Evolutionary conservation across 1,140 invertebrate species (phyloP).

Genomic region (Heliconius hewitsoni): DNA sequence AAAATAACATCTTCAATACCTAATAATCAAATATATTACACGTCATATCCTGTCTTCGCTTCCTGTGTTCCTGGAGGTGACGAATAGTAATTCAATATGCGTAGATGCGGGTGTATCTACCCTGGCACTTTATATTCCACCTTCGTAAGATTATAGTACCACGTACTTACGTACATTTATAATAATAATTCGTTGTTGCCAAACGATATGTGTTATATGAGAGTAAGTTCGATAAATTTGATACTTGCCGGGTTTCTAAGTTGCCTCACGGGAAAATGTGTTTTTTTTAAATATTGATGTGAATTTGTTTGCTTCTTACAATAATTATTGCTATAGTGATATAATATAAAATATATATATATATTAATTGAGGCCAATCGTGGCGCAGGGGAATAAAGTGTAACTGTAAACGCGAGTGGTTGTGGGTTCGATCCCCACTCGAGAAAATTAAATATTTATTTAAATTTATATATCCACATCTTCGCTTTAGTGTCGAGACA

Average conservation of each 20-base stretch:
- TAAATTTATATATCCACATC: too few relatives aligned
- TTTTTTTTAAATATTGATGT: neutral
- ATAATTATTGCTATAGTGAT: too few relatives aligned
- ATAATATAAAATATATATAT: too few relatives aligned
- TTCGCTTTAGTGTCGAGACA: too few relatives aligned
- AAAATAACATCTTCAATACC: too few relatives aligned
- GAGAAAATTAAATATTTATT: too few relatives aligned
- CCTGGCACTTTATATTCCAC: conserved; percentile 54
- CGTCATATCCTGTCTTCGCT: conserved; percentile 49
- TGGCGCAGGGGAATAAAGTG: too few relatives aligned
- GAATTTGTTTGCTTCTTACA: too few relatives aligned
- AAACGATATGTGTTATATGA: conserved; percentile 1
- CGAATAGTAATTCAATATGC: conserved; percentile 65
- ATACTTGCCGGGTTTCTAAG: neutral
- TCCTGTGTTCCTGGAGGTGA: conserved; percentile 58
- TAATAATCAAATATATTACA: neutral
- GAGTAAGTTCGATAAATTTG: neutral
- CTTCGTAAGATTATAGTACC: conserved; percentile 44
- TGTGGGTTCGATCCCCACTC: too few relatives aligned
- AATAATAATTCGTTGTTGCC: too few relatives aligned
- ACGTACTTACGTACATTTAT: conserved; percentile 25
- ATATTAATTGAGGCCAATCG: too few relatives aligned
- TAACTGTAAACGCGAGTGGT: too few relatives aligned
- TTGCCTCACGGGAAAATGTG: neutral
- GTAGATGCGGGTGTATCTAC: conserved; percentile 51